Conservation (phyloP, 2,888 invertebrate species). For the Toxonevra muliebris region DNA sequence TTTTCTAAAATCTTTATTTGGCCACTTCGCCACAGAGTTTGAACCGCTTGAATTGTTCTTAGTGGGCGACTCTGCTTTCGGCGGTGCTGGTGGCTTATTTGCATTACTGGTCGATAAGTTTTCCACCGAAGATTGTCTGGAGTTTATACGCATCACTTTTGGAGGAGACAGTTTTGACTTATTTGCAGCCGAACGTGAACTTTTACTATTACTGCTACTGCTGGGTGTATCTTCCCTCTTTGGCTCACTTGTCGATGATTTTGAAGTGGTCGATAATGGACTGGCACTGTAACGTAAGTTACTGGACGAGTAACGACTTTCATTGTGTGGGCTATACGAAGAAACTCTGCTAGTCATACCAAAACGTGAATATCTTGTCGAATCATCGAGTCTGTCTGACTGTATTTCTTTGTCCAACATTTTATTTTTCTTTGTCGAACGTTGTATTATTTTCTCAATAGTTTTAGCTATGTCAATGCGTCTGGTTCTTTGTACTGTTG, state of each 20-base stretch:
- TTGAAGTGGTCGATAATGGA: conserved; percentile 43
- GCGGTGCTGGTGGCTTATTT: conserved; percentile 50
- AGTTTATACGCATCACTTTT: conserved; percentile 53
- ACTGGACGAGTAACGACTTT: conserved; percentile 61
- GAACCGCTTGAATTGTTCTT: conserved; percentile 60
- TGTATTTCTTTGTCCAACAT: conserved; percentile 78
- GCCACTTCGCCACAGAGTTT: conserved; percentile 58
- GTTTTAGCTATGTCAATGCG: conserved; percentile 79
- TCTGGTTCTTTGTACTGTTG: conserved; percentile 67
- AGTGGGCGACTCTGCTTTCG: conserved; percentile 62
- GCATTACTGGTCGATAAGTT: conserved; percentile 47
- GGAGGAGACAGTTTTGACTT: conserved; percentile 61
- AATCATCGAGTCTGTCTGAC: conserved; percentile 76
- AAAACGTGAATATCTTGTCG: conserved; percentile 74
- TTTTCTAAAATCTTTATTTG: conserved; percentile 79
- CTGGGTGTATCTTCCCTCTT: conserved; percentile 41
- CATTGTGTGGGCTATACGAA: conserved; percentile 62
- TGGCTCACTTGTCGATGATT: conserved; percentile 35
- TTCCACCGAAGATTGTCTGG: conserved; percentile 59
- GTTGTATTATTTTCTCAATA: conserved; percentile 74
- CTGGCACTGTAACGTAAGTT: conserved; percentile 57
- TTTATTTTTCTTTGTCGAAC: conserved; percentile 69
- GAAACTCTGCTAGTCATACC: conserved; percentile 68
- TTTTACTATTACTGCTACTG: conserved; percentile 22
- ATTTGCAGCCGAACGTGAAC: conserved; percentile 8